Evolutionary conservation across 1,140 invertebrate genomes (phyloP).

Genomic region (Ridgeia piscesae): DNA sequence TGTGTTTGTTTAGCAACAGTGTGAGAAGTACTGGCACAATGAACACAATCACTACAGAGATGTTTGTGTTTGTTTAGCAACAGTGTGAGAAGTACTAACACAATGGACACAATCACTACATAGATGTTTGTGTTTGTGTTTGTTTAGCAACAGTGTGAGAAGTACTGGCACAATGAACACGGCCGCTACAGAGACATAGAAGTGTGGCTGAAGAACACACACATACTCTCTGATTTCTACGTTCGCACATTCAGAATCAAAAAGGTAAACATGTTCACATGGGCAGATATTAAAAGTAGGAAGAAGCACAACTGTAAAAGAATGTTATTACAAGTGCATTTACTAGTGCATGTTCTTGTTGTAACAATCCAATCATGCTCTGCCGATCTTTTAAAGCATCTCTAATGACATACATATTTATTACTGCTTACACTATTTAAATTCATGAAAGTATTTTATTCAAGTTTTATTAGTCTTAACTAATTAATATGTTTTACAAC

Average conservation of each 20-base stretch:
- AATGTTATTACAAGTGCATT: too few relatives aligned
- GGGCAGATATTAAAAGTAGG: background rate
- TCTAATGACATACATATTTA: too few relatives aligned
- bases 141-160: conserved; percentile 56
- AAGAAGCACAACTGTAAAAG: too few relatives aligned
- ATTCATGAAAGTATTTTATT: too few relatives aligned
- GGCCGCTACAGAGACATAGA: conserved; percentile 50
- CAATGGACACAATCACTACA: conserved; percentile 47
- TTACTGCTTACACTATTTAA: too few relatives aligned
- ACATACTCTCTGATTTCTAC: conserved; percentile 46
- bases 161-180: conserved; percentile 55
- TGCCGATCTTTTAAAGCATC: too few relatives aligned
- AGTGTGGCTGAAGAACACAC: conserved; percentile 44
- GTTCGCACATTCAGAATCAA: conserved; percentile 49
- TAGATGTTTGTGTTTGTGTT: conserved; percentile 50
- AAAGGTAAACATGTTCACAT: conserved; percentile 34
- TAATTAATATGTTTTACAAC: too few relatives aligned
- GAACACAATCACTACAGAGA: conserved; percentile 46
- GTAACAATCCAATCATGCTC: too few relatives aligned
- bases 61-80: conserved; percentile 51
- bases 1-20: conserved; percentile 54
- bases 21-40: conserved; percentile 56
- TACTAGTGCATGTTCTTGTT: too few relatives aligned
- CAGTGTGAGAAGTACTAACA: conserved; percentile 58
- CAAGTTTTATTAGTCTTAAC: too few relatives aligned